Base-by-base conservation (phyloP, 2,113 vertebrate genomes). In the Jaculus jaculus region DNA sequence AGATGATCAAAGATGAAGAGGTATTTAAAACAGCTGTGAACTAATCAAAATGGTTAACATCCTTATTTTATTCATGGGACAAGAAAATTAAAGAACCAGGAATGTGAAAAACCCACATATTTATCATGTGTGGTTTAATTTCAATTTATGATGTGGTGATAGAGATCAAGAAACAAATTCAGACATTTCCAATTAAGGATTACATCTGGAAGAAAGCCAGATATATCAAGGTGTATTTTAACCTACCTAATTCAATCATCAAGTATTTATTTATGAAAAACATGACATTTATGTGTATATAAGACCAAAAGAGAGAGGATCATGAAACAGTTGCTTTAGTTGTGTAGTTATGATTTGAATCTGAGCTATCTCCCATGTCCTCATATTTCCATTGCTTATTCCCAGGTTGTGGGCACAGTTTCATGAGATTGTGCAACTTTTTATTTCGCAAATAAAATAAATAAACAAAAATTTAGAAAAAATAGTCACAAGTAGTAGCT, bases 31-130 rank as follows among this genome's bases (percentile, higher is more conserved):
- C 5, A 80, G 34, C 30, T 6, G 12, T 8, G 30, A 61, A 77
- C 4, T 82, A 72, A 18, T 7, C 23, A 60, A 65, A 79, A 91
- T 15, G 78, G 17, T 71, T 51, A 88, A 82, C n/a, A 79, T 75
- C 54, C 51, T 86, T 84, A 17, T 78, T 71, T 89, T 92, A 90
- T 75, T 84, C 87, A 81, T 4, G 91, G 90, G 69, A 63, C 34
- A 80, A 60, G 90, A 87, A 90, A 94, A 93, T 61, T 93, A 78
- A 71, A 92, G 91, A 84, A 85, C 72, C 58, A 78, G 17, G 3
- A 30, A 79, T 51, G 32, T 58, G 87, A 42, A 93, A 87, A 82
- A 89, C 58, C 75, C 73, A 90, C 47, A 78, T 34, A 80, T 83
- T 86, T 93, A 68, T 42, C 47, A 58, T 81, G 23, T 65, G 24